Percentiles rank a stretch among this genome's conserved stretches.
Conservation (phyloP, 2,797 vertebrate species). For the Oophaga sylvatica region DNA sequence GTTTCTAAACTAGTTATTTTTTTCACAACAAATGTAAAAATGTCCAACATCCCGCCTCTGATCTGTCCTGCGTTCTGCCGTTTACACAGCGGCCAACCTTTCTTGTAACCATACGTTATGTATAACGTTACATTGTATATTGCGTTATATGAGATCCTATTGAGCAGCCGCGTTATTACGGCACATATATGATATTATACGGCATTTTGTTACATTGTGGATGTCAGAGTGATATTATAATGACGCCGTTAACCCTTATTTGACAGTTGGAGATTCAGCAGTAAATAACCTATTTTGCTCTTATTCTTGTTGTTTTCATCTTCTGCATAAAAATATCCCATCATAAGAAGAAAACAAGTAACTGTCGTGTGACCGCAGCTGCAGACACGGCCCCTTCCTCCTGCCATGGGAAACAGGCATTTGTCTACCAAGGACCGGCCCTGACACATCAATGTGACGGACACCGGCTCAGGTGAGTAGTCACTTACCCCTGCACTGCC, state of each 20-base stretch:
- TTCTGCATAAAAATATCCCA: constrained; percentile 15
- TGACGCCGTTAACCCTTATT: background rate
- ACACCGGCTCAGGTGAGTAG: constrained; percentile 31
- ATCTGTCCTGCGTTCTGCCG: no score
- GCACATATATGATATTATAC: no score
- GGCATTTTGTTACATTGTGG: no score
- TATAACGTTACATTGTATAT: no score
- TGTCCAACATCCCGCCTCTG: no score
- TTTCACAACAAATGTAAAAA: no score
- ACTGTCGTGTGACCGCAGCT: constrained; percentile 36
- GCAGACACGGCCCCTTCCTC: background rate
- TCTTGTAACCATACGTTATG: no score
- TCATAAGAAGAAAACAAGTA: constrained; percentile 34
- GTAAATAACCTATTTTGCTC: background rate
- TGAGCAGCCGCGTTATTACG: no score
- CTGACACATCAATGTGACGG: background rate
- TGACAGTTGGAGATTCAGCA: background rate
- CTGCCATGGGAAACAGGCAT: constrained; percentile 28
- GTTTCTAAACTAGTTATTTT: no score
- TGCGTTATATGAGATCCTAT: no score
- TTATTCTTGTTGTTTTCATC: background rate
- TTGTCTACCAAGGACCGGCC: constrained; percentile 33
- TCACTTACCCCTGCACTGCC: background rate
- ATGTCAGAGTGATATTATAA: no score
- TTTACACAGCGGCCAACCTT: no score